Evolutionary conservation across 1,140 invertebrate genomes (phyloP).

Genomic region (Drosophila pectinifera): DNA sequence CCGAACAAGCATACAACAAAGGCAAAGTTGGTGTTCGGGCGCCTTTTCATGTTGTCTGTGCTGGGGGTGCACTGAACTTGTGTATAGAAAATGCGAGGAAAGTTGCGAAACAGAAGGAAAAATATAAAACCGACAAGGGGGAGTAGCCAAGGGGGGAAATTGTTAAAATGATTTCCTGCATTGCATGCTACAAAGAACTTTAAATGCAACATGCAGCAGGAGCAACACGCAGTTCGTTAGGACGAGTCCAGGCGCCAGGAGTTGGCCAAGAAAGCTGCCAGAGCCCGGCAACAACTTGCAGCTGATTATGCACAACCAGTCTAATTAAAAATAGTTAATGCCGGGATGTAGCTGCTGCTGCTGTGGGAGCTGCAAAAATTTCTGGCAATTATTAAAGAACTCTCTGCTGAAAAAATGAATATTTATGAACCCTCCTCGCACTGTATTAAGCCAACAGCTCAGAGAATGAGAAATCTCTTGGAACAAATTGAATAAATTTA

Average conservation of each 20-base stretch:
- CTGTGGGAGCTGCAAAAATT: slow-evolving; percentile 17
- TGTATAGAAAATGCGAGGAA: slow-evolving; percentile 47
- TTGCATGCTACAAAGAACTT: slow-evolving; percentile 77
- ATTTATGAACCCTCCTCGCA: slow-evolving; percentile 17
- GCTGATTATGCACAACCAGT: slow-evolving; percentile 69
- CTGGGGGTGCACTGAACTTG: slow-evolving; percentile 71
- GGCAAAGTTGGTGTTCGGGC: slow-evolving; percentile 57
- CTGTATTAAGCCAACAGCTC: not conserved
- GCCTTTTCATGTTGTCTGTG: slow-evolving; percentile 70
- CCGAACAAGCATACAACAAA: slow-evolving; percentile 63
- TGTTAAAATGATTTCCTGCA: slow-evolving; percentile 82
- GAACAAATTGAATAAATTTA: slow-evolving; percentile 13
- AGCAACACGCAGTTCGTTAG: slow-evolving; percentile 47
- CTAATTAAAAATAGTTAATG: slow-evolving; percentile 79
- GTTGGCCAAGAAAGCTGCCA: slow-evolving; percentile 27
- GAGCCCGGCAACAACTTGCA: slow-evolving; percentile 44
- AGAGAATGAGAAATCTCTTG: slow-evolving; percentile 5
- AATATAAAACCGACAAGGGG: slow-evolving; percentile 18
- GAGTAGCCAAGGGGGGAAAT: slow-evolving; percentile 55
- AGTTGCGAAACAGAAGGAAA: slow-evolving; percentile 19
- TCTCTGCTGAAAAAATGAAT: slow-evolving; percentile 31
- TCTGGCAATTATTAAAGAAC: slow-evolving; percentile 55
- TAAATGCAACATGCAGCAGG: slow-evolving; percentile 77
- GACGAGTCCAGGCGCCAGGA: slow-evolving; percentile 11
- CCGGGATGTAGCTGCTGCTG: slow-evolving; percentile 15